phyloP scores from a whole-genome alignment of 1,140 invertebrate species.

The Heliothis subflexa region DNA sequence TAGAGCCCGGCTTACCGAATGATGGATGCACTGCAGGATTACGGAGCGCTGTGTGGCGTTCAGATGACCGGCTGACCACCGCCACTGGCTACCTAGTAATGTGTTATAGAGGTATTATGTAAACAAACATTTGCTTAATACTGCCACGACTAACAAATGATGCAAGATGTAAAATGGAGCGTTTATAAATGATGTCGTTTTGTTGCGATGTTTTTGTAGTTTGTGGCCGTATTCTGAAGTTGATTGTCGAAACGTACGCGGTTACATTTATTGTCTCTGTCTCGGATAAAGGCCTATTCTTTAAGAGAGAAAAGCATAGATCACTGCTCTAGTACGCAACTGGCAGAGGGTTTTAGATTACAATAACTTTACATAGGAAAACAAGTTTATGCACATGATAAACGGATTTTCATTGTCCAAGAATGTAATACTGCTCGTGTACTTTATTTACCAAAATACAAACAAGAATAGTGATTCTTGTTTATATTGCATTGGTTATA shows the following conservation, averaged over 20 bases:
- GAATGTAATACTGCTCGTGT: too few species aligned
- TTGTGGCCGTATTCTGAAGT: conserved; percentile 11
- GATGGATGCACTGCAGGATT: conserved; percentile 75
- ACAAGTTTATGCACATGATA: too few species aligned
- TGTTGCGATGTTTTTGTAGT: conserved; percentile 15
- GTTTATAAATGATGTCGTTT: conserved; percentile 23
- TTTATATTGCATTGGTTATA: too few species aligned
- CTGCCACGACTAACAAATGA: conserved; percentile 39
- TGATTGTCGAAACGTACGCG: neutral
- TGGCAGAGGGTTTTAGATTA: too few species aligned
- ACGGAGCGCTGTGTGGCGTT: conserved; percentile 61
- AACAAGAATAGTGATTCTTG: too few species aligned
- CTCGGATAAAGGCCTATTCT: too few species aligned
- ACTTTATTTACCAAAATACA: too few species aligned
- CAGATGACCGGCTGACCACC: conserved; percentile 54
- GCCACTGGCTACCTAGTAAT: conserved; percentile 20
- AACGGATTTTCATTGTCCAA: too few species aligned
- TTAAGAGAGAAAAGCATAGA: too few species aligned
- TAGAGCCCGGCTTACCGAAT: conserved; percentile 67
- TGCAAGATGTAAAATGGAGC: conserved; percentile 18
- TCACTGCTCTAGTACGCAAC: too few species aligned
- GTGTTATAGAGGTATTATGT: conserved; percentile 40
- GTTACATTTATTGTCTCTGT: too few species aligned
- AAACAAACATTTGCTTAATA: conserved; percentile 38
- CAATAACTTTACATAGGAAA: too few species aligned